A percentile compares a stretch with the other conserved stretches of the same genome.
Conservation (phyloP, 2,888 invertebrate genomes). For the Sphinx pinastri region DNA sequence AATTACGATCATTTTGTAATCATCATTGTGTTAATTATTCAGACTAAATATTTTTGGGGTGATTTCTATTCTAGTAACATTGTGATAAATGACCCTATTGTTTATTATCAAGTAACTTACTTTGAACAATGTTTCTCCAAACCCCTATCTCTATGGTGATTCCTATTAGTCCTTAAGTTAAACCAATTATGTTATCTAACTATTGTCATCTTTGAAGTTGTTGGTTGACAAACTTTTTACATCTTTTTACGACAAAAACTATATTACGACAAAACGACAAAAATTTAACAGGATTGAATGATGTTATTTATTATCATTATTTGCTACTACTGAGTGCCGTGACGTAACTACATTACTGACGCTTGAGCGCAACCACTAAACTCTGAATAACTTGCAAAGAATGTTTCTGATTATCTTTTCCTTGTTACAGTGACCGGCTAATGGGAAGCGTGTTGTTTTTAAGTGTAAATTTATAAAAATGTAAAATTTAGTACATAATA, state of each 20-base stretch:
- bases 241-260: too few relatives aligned
- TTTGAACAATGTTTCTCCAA: neutral
- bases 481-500: conserved; percentile 75
- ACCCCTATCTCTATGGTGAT: neutral
- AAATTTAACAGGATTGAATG: conserved; percentile 27
- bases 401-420: conserved; percentile 33
- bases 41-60: too few relatives aligned
- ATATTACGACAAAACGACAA: too few relatives aligned
- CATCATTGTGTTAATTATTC: too few relatives aligned
- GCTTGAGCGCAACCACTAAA: neutral
- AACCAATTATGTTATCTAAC: too few relatives aligned
- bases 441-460: conserved; percentile 71
- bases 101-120: neutral
- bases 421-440: conserved; percentile 77
- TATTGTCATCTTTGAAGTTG: too few relatives aligned
- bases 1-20: too few relatives aligned
- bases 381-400: neutral
- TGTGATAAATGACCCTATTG: neutral
- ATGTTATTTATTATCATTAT: conserved; percentile 72
- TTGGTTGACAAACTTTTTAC: neutral
- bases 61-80: neutral
- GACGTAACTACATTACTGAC: conserved; percentile 69
- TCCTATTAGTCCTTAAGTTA: neutral
- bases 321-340: conserved; percentile 83
- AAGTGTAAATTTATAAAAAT: conserved; percentile 72